Evolutionary conservation across 2,888 invertebrate genomes (phyloP), one percentile per base, ranked within the genome.

Genomic region (Glaucopsyche alexis): DNA sequence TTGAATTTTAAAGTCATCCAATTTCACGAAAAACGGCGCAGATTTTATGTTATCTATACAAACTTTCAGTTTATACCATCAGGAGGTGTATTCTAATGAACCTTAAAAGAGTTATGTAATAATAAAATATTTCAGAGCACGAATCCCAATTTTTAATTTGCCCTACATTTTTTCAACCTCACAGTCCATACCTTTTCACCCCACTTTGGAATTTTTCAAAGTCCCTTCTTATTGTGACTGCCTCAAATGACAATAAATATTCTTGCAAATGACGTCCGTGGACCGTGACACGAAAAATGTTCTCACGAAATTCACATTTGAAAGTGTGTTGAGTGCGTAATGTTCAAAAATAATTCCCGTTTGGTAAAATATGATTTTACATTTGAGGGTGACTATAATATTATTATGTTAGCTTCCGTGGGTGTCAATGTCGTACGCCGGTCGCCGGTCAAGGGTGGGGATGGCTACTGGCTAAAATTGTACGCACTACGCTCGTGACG

Each of bases 401-500:
- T 29, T 47, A 29, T 29, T 29, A 29, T 29, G 19, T 67, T 69
- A 29, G 14, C 13, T 69, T 49, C 19, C 69, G 69, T 69, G 69
- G 69, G 69, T 69, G 69, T 69, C 69, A 69, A 69, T 69, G 69
- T 49, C 69, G 69, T 49, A 13, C 47, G 47, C 29, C 66, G 67
- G 67, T 49, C 47, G 47, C 29, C 66, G 67, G 67, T 49, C 69
- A 29, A 69, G 69, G 67, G 69, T 49, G 49, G 69, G 69, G 38
- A 69, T 16, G 4, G 49, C n/a, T n/a, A n/a, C n/a, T 45, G 7
- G 69, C 38, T 42, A 66, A 66, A 66, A 66, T 9, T 42, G 8
- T 66, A 42, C 38, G 42, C 13, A 29, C 29, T 13, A 60, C 29
- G 11, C n/a, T n/a, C 7, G 49, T 13, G 13, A 11, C 14, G 47